These are phyloP conservation scores for Orestias chungarensis DNA, from an alignment of 2,797 vertebrate species.

Conservation along the genomic window DNA sequence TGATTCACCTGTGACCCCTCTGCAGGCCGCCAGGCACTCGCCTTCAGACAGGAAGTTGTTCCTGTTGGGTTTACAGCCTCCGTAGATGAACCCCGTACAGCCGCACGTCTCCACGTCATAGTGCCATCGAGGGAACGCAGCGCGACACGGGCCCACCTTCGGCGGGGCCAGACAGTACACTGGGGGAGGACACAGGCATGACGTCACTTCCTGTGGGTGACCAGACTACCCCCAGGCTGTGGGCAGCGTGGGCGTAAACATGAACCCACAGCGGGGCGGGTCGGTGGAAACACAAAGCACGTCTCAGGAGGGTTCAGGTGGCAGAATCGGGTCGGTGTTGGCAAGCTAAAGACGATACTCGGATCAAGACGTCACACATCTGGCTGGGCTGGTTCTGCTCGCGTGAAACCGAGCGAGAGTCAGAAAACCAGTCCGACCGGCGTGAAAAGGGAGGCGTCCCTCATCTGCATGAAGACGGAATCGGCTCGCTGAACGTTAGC, in stretches of 20 bases:
- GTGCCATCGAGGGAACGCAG: conserved; percentile 87
- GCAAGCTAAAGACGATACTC: not conserved
- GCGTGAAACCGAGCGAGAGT: conserved; percentile 20
- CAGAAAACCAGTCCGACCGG: conserved; percentile 44
- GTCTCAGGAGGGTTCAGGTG: too few species aligned
- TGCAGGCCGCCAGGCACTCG: conserved; percentile 85
- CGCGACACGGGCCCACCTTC: conserved; percentile 90
- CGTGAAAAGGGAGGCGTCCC: conserved; percentile 18
- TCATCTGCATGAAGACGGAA: conserved; percentile 6
- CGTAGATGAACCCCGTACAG: conserved; percentile 78
- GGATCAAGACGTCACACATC: not conserved
- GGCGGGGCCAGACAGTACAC: conserved; percentile 81
- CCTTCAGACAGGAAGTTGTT: conserved; percentile 88
- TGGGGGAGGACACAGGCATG: conserved; percentile 45
- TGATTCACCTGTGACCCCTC: conserved; percentile 63
- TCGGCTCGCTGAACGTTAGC: not conserved
- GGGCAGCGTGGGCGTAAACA: not conserved
- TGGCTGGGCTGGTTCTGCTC: conserved; percentile 3
- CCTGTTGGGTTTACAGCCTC: conserved; percentile 84
- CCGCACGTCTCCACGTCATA: conserved; percentile 70
- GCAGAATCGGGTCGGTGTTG: not conserved
- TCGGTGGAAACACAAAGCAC: conserved; percentile 5
- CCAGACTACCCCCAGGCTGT: not conserved
- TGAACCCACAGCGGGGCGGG: not conserved
- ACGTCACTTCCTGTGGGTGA: conserved; percentile 21